A percentile compares a stretch with the other conserved stretches of the same genome.
phyloP scores from a whole-genome alignment of 2,797 vertebrate genomes.

The Vultur gryphus region DNA sequence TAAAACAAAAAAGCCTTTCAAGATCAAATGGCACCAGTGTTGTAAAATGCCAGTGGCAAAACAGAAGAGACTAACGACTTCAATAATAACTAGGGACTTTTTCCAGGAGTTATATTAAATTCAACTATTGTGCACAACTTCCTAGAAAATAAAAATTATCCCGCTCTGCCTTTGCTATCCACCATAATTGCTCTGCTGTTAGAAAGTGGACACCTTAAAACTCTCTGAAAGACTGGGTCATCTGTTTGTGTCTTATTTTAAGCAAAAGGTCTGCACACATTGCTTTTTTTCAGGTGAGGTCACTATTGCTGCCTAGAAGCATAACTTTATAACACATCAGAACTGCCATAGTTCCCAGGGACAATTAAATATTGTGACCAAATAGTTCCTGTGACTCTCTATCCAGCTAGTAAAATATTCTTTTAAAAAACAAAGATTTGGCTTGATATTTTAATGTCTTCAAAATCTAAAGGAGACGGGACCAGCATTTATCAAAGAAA shows the following conservation, averaged over 20 bases:
- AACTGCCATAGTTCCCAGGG: not conserved
- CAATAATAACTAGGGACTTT: not conserved
- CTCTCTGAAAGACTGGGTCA: not conserved
- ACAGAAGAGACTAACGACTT: conserved; percentile 6
- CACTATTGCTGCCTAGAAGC: not conserved
- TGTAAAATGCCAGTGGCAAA: conserved; percentile 24
- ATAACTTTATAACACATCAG: not conserved
- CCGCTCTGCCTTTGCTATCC: not conserved
- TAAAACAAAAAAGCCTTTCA: not conserved
- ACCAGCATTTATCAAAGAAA: conserved; percentile 31
- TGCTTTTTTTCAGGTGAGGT: not conserved
- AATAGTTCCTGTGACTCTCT: not conserved
- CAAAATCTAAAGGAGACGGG: not conserved
- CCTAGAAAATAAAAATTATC: not conserved
- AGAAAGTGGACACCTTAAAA: not conserved
- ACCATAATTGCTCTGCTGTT: not conserved
- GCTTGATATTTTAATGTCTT: not conserved
- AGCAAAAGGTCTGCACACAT: not conserved
- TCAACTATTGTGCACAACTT: not conserved
- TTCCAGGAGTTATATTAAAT: not conserved
- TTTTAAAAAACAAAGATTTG: not conserved
- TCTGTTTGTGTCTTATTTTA: not conserved
- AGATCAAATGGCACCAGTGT: conserved; percentile 30
- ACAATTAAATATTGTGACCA: not conserved
- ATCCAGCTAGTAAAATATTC: not conserved